Evolutionary conservation across 2,888 invertebrate genomes (phyloP).

Genomic region (Pristionchus maxplancki): DNA sequence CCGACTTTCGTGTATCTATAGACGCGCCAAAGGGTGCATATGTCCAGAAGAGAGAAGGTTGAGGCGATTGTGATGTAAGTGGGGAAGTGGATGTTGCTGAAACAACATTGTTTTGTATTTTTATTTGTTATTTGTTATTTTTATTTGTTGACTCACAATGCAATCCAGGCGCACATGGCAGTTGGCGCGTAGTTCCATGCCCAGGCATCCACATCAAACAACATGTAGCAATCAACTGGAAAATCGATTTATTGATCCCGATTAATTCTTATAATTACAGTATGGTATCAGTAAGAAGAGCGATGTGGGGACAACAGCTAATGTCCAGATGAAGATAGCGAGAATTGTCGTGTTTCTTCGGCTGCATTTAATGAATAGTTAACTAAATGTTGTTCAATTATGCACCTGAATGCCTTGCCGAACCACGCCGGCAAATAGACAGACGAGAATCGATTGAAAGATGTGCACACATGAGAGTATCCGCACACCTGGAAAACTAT

Average conservation of each 20-base stretch:
- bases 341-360: not conserved
- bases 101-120: not conserved
- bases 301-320: not conserved
- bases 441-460: conserved; percentile 1
- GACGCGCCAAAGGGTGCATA: not conserved
- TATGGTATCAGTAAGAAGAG: not conserved
- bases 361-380: not conserved
- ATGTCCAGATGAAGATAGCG: not conserved
- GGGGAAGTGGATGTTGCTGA: conserved; percentile 12
- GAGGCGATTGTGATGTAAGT: not conserved
- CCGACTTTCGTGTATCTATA: not conserved
- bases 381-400: not conserved
- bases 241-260: not conserved
- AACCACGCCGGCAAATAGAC: not conserved
- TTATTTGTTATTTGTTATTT: not conserved
- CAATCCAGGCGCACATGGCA: not conserved
- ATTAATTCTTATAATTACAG: not conserved
- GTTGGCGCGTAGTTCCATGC: not conserved
- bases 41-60: not conserved
- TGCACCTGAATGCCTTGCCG: not conserved
- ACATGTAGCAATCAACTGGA: conserved; percentile 4
- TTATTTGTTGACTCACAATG: not conserved
- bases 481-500: not conserved
- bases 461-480: conserved; percentile 15
- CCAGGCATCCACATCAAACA: not conserved